A percentile compares a stretch with the other conserved stretches of the same genome.
Evolutionary conservation across 1,140 invertebrate genomes (phyloP).

Genomic region (Leptinotarsa texana): DNA sequence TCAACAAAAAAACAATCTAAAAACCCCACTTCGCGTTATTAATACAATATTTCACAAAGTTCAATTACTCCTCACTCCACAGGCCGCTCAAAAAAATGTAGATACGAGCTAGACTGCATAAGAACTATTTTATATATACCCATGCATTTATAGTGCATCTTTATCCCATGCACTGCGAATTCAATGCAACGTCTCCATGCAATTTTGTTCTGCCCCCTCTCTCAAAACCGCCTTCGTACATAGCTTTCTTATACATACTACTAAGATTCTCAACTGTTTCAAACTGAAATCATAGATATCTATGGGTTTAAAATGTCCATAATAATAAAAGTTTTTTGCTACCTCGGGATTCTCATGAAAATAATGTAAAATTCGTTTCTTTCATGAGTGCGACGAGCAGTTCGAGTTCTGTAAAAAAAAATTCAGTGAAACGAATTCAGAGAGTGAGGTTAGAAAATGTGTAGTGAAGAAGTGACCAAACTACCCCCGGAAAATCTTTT

Average conservation of each 20-base stretch:
- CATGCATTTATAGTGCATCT: slow-evolving; percentile 31
- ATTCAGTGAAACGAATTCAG: slow-evolving; percentile 13
- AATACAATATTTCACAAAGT: slow-evolving; percentile 32
- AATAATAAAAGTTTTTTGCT: slow-evolving; percentile 24
- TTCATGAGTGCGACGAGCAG: slow-evolving; percentile 5
- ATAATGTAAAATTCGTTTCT: slow-evolving; percentile 12
- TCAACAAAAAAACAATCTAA: slow-evolving; percentile 6
- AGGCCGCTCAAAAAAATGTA: slow-evolving; percentile 30
- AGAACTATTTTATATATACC: slow-evolving; percentile 33
- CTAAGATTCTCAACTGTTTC: slow-evolving; percentile 48
- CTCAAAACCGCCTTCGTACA: slow-evolving; percentile 41
- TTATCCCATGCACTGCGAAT: slow-evolving; percentile 28
- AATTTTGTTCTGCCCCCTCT: slow-evolving; percentile 42
- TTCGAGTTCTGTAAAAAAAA: slow-evolving; percentile 12
- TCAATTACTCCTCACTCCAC: slow-evolving; percentile 27
- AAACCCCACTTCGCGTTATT: slow-evolving; percentile 23
- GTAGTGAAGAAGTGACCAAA: slow-evolving; percentile 10
- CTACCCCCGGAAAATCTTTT: slow-evolving; percentile 1
- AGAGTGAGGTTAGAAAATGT: slow-evolving; percentile 30
- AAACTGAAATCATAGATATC: slow-evolving; percentile 48
- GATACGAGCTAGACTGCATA: slow-evolving; percentile 32
- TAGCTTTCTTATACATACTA: slow-evolving; percentile 48
- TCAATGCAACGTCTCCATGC: slow-evolving; percentile 39
- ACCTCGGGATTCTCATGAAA: neutral
- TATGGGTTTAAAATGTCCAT: slow-evolving; percentile 45